These are phyloP conservation scores for Pyrgus malvae DNA, from an alignment of 2,888 invertebrate species.

Conservation along the genomic window DNA sequence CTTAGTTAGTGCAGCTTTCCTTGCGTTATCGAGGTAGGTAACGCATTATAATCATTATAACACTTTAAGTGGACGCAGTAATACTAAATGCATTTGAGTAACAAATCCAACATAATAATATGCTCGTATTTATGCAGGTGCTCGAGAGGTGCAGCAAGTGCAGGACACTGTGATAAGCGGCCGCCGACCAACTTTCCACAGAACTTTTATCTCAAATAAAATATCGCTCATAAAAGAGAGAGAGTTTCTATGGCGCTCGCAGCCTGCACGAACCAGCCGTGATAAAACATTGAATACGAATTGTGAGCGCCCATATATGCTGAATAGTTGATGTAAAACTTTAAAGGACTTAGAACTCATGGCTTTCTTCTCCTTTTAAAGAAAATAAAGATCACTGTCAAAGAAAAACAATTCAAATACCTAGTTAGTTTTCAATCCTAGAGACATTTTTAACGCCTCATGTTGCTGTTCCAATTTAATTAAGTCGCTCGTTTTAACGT, in stretches of 20 bases:
- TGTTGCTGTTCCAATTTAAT: background rate
- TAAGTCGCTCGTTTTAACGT: background rate
- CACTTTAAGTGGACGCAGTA: no score
- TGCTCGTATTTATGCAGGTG: no score
- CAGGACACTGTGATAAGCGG: background rate
- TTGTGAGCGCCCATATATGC: background rate
- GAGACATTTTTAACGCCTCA: background rate
- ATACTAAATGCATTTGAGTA: no score
- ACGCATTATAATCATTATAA: no score
- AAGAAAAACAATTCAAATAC: background rate
- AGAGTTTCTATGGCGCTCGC: background rate
- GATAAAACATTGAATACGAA: background rate
- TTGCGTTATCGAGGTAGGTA: no score
- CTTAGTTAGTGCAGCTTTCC: no score
- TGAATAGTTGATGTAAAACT: no score
- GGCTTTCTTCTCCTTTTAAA: no score
- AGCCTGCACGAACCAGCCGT: background rate
- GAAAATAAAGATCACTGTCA: background rate
- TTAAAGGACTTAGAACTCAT: no score
- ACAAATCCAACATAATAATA: background rate
- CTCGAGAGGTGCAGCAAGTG: background rate
- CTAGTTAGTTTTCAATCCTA: no score
- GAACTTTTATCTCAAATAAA: constrained; percentile 3
- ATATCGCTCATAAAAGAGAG: background rate
- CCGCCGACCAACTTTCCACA: background rate